A percentile compares a stretch with the other conserved stretches of the same genome.
phyloP scores from a whole-genome alignment of 2,888 invertebrate species.

The Protophormia terraenovae region DNA sequence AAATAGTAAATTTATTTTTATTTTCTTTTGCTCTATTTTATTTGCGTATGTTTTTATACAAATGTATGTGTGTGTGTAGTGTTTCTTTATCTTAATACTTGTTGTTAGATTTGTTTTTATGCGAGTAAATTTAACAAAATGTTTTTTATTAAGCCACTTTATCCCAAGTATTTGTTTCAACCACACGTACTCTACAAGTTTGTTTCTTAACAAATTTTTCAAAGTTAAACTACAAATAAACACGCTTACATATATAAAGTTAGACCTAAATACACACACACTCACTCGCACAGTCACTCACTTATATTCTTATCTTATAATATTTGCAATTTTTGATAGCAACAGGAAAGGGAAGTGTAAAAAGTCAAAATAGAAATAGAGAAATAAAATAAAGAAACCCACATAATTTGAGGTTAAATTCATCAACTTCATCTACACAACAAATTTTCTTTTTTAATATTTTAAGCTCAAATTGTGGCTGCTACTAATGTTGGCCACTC shows the following conservation, averaged over 20 bases:
- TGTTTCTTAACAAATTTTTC: slow-evolving; percentile 12
- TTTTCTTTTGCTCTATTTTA: background rate
- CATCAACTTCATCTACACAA: slow-evolving; percentile 21
- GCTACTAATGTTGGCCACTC: background rate
- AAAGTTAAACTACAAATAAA: slow-evolving; percentile 9
- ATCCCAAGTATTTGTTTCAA: slow-evolving; percentile 24
- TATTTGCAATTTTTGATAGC: too few relatives aligned
- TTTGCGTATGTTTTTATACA: background rate
- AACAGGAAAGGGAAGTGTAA: slow-evolving; percentile 28
- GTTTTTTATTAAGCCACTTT: slow-evolving; percentile 72
- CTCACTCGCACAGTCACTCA: too few relatives aligned
- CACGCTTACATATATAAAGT: too few relatives aligned
- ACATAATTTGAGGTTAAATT: slow-evolving; percentile 51
- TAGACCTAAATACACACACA: too few relatives aligned
- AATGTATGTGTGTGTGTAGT: background rate
- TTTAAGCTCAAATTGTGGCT: background rate
- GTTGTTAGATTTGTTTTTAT: slow-evolving; percentile 68
- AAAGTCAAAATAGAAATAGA: background rate
- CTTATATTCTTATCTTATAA: too few relatives aligned
- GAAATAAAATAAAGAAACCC: slow-evolving; percentile 14
- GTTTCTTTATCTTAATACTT: slow-evolving; percentile 62
- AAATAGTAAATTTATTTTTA: background rate
- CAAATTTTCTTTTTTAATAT: background rate
- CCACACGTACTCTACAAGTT: background rate
- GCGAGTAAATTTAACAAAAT: slow-evolving; percentile 73